Percentiles rank a stretch among this genome's conserved stretches.
Evolutionary conservation across 2,888 invertebrate genomes (phyloP).

Genomic region (Leptinotarsa haldemani): DNA sequence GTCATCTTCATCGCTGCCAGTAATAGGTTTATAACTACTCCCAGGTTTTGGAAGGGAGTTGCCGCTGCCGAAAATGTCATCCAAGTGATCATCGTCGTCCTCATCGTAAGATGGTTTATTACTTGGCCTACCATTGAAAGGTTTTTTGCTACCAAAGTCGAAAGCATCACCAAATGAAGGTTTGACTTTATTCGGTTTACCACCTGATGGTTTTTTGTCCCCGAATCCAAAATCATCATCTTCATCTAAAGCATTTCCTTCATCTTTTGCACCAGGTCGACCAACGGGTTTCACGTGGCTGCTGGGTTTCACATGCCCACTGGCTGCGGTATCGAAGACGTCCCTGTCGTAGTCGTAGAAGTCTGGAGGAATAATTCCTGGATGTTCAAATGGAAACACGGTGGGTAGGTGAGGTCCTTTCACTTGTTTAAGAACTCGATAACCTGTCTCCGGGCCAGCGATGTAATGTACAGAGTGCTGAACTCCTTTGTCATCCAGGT

Average conservation of each 20-base stretch:
- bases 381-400: constrained; percentile 68
- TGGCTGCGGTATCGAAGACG: constrained; percentile 68
- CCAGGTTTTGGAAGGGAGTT: constrained; percentile 28
- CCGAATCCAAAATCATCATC: constrained; percentile 33
- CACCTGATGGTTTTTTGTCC: constrained; percentile 7
- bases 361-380: constrained; percentile 67
- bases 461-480: constrained; percentile 83
- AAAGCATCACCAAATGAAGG: constrained; percentile 6
- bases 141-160: constrained; percentile 12
- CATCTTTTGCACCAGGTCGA: constrained; percentile 38
- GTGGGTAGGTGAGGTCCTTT: constrained; percentile 75
- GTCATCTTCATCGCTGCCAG: constrained; percentile 44
- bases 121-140: constrained; percentile 13
- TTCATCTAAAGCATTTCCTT: constrained; percentile 37
- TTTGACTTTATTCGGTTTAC: constrained; percentile 1
- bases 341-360: constrained; percentile 58
- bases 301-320: constrained; percentile 70
- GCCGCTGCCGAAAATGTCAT: constrained; percentile 34
- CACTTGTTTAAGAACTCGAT: constrained; percentile 78
- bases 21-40: constrained; percentile 24
- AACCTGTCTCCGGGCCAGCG: constrained; percentile 83
- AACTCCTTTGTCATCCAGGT: constrained; percentile 81
- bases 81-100: constrained; percentile 28
- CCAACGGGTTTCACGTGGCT: constrained; percentile 67
- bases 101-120: constrained; percentile 23